Percentiles rank a stretch among this genome's conserved stretches.
Evolutionary conservation across 2,888 invertebrate genomes (phyloP).

Genomic region (Eretmocerus hayati): DNA sequence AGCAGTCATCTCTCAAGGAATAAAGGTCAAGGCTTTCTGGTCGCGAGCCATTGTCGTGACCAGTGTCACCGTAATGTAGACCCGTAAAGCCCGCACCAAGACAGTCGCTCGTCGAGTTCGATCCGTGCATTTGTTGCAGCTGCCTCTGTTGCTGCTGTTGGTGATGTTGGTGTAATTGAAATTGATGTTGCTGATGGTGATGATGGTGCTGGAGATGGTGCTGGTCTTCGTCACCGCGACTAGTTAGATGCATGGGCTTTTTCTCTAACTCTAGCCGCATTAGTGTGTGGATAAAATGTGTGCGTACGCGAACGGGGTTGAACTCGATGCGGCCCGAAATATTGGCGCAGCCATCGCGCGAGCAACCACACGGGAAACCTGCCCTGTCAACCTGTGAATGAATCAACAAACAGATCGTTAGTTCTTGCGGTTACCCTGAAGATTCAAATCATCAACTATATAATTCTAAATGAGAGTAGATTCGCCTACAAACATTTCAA

Average conservation of each 20-base stretch:
- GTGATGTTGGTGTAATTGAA: conserved; percentile 7
- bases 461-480: too few relatives aligned
- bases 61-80: conserved; percentile 55
- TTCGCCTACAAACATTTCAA: too few relatives aligned
- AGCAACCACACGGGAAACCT: conserved; percentile 95
- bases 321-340: conserved; percentile 91
- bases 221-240: conserved; percentile 51
- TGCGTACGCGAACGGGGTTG: conserved; percentile 89
- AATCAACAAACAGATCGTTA: too few relatives aligned
- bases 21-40: conserved; percentile 52
- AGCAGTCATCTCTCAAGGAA: conserved; percentile 56
- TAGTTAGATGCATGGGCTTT: conserved; percentile 55
- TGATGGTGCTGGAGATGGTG: conserved; percentile 31
- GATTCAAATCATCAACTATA: too few relatives aligned
- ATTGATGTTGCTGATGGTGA: conserved; percentile 30
- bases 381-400: conserved; percentile 73
- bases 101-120: conserved; percentile 39
- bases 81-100: conserved; percentile 62
- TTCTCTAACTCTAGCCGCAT: conserved; percentile 88
- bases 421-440: too few relatives aligned
- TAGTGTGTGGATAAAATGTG: conserved; percentile 94
- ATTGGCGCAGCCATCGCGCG: conserved; percentile 89
- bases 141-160: too few relatives aligned
- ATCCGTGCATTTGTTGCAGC: conserved; percentile 1
- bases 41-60: conserved; percentile 35